Conservation (phyloP, 2,888 invertebrate genomes). For the Sicus ferrugineus region DNA sequence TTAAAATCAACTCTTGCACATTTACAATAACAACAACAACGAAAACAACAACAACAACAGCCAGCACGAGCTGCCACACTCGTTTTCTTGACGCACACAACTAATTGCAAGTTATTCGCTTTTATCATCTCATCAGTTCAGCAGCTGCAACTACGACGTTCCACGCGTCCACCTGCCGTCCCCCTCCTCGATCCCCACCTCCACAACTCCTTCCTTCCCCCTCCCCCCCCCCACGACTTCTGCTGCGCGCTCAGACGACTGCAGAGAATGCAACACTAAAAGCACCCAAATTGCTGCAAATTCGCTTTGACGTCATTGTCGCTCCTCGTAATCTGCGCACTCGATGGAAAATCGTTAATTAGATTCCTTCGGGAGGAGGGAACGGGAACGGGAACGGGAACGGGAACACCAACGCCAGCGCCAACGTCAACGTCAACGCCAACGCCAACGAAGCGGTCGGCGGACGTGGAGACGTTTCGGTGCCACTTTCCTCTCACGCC, state of each 20-base stretch:
- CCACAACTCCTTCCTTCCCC: background rate
- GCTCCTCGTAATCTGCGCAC: constrained; percentile 60
- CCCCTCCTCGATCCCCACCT: background rate
- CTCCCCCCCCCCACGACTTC: background rate
- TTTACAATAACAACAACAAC: background rate
- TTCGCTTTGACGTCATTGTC: constrained; percentile 46
- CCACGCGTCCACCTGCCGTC: background rate
- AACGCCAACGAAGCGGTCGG: constrained; percentile 7
- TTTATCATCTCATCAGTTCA: constrained; percentile 14
- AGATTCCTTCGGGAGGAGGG: constrained; percentile 58
- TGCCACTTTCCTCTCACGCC: no score
- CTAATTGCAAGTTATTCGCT: constrained; percentile 32
- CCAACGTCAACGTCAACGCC: background rate
- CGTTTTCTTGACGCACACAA: constrained; percentile 18
- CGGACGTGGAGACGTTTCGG: constrained; percentile 7
- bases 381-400: background rate
- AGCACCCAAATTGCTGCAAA: constrained; percentile 45
- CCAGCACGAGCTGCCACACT: constrained; percentile 14
- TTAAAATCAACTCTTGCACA: background rate
- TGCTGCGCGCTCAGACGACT: constrained; percentile 11
- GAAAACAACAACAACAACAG: background rate
- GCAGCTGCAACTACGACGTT: background rate
- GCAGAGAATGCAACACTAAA: constrained; percentile 36
- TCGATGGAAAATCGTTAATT: constrained; percentile 66
- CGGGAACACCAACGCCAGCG: background rate